Base-by-base conservation (phyloP, 2,113 vertebrate genomes). In the Gracilinanus agilis region DNA sequence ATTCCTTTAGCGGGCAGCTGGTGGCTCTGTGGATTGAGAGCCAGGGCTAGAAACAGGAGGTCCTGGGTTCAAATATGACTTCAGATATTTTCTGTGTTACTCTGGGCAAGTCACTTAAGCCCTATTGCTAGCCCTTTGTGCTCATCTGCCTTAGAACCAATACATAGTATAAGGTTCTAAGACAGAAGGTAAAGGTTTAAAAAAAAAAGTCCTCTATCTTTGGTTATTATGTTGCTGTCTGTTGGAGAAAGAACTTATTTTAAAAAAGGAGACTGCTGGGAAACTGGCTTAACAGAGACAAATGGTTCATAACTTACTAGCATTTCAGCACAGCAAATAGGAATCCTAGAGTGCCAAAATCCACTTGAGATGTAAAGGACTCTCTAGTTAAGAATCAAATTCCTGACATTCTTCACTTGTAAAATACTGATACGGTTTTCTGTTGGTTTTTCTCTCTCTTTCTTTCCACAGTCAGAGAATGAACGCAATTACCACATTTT, bases 401-500 rank as follows among this genome's bases (percentile, higher is more conserved):
- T 16, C 55, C 40, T 89, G 40, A 12, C 44, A 5, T 94, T 95
- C 49, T 93, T 95, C 34, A 56, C 55, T 54, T 88, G 11, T 27
- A 53, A 91, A 91, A 24, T 0, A 8, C 16, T 93, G 8, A 3
- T 58, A 3, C 93, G 13, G 93, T 24, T 54, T 94, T 24, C 3
- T 12, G 88, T 49, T n/a, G 29, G 34, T 92, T 89, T 94, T 95
- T 83, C 53, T 97, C 89, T 96, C 16, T 1, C 88, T 97, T 94
- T 96, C 53, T 92, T 98, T 90, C 97, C 98, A 56, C 98, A 99
- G 99, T 99, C 99, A 53, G 99, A 99, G 97, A 99, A 99, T 91
- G 99, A 99, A 98, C 98, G 99, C 94, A 99, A 99, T 98, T 99
- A 99, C 95, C 99, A 99, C 97, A 99, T 99, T 97, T 99, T 99